Evolutionary conservation across 2,113 vertebrate species (phyloP).

Genomic region (Emydocephalus ijimae): DNA sequence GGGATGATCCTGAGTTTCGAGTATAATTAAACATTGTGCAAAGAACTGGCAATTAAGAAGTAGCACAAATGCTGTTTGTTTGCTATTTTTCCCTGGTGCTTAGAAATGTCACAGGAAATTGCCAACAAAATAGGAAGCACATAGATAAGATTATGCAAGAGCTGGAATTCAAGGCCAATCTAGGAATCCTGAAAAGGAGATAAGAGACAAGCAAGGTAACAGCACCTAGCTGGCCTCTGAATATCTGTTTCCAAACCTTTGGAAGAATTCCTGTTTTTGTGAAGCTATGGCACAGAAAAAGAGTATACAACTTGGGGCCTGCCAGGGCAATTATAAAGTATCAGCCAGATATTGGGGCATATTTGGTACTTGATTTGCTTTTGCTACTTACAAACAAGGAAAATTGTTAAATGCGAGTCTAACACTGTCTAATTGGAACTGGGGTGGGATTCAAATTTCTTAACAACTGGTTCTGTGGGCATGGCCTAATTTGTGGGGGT

Average conservation of each 20-base stretch:
- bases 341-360: not conserved
- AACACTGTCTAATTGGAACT: not conserved
- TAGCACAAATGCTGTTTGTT: not conserved
- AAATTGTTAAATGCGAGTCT: not conserved
- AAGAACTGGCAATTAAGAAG: conserved; percentile 16
- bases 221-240: too few relatives aligned
- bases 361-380: not conserved
- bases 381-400: not conserved
- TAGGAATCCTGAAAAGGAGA: not conserved
- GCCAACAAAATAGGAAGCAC: conserved; percentile 6
- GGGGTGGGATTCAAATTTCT: too few relatives aligned
- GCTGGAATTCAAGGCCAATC: not conserved
- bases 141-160: conserved; percentile 2
- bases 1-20: not conserved
- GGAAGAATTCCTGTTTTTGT: not conserved
- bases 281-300: not conserved
- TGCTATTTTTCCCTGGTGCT: not conserved
- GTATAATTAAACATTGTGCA: not conserved
- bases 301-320: not conserved
- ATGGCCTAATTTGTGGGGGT: too few relatives aligned
- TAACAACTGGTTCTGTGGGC: too few relatives aligned
- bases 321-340: not conserved
- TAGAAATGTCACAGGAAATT: conserved; percentile 34
- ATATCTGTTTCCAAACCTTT: not conserved
- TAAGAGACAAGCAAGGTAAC: not conserved